Percentiles rank a stretch among this genome's conserved stretches.
Conservation (phyloP, 1,140 invertebrate species). For the Lepeophtheirus salmonis region DNA sequence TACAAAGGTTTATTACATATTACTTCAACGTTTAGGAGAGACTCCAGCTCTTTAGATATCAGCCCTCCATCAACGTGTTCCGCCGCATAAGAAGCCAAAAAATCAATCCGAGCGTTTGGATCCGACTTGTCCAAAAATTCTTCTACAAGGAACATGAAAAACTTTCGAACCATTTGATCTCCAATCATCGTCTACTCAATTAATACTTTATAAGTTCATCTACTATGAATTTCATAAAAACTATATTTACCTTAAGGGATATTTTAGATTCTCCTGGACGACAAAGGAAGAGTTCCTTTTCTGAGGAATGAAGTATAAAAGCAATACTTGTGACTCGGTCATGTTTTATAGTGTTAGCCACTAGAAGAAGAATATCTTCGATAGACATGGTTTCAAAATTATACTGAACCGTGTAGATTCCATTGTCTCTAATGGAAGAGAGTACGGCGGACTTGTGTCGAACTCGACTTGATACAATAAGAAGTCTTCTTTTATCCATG, state of each 20-base stretch:
- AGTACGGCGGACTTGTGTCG: constrained; percentile 19
- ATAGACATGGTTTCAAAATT: constrained; percentile 28
- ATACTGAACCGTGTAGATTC: constrained; percentile 27
- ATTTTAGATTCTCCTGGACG: constrained; percentile 26
- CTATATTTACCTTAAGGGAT: constrained; percentile 23
- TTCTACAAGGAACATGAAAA: constrained; percentile 25
- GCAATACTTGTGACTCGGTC: constrained; percentile 29
- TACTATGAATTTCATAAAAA: neutral
- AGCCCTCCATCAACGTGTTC: constrained; percentile 23
- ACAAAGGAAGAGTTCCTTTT: constrained; percentile 28
- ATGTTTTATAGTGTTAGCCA: constrained; percentile 24
- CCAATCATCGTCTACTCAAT: constrained; percentile 24
- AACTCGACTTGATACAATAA: constrained; percentile 23
- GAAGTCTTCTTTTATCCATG: constrained; percentile 21
- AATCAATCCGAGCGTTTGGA: constrained; percentile 26
- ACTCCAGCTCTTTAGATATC: constrained; percentile 26
- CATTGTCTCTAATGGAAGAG: constrained; percentile 23
- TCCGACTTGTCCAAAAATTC: constrained; percentile 23
- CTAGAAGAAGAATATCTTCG: constrained; percentile 26
- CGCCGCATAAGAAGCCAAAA: constrained; percentile 27
- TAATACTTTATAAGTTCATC: constrained; percentile 20
- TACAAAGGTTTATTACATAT: too few species aligned
- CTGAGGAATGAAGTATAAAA: constrained; percentile 29
- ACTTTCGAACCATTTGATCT: constrained; percentile 26
- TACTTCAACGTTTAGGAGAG: constrained; percentile 20